A percentile compares a stretch with the other conserved stretches of the same genome.
Evolutionary conservation across 1,140 invertebrate species (phyloP).

Genomic region (Ceratosolen solmsi): DNA sequence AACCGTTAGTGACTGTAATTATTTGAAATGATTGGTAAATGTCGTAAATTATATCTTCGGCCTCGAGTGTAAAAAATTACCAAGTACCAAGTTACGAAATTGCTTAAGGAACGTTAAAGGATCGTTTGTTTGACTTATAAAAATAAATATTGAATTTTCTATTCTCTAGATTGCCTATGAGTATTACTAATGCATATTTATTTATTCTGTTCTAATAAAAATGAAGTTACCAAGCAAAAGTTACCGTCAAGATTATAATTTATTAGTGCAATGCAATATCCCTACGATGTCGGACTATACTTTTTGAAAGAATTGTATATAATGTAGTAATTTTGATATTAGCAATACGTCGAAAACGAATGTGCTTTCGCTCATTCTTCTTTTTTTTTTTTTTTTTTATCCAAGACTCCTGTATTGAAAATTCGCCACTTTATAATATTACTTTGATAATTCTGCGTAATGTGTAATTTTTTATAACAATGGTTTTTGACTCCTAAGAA

Average conservation of each 20-base stretch:
- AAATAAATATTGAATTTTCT: slow-evolving; percentile 40
- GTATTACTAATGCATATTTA: slow-evolving; percentile 61
- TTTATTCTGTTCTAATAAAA: slow-evolving; percentile 64
- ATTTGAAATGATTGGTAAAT: neutral
- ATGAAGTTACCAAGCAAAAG: slow-evolving; percentile 53
- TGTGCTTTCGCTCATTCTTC: too few species aligned
- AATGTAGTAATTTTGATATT: slow-evolving; percentile 40
- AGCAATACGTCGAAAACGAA: slow-evolving; percentile 40
- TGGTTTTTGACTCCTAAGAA: slow-evolving; percentile 67
- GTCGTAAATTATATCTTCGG: neutral
- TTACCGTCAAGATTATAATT: slow-evolving; percentile 52
- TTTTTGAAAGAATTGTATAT: slow-evolving; percentile 43
- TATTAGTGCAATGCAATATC: slow-evolving; percentile 26
- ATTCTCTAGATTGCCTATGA: slow-evolving; percentile 48
- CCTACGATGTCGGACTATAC: too few species aligned
- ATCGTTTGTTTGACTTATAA: slow-evolving; percentile 13
- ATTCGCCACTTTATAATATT: slow-evolving; percentile 62
- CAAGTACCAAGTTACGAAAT: slow-evolving; percentile 27
- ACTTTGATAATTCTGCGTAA: slow-evolving; percentile 58
- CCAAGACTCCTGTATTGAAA: slow-evolving; percentile 48
- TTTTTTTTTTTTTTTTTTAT: slow-evolving; percentile 27
- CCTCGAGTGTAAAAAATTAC: slow-evolving; percentile 13
- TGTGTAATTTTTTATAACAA: slow-evolving; percentile 64
- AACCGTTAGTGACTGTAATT: neutral
- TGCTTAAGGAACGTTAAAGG: slow-evolving; percentile 7